phyloP scores from a whole-genome alignment of 2,888 invertebrate species.

The Drosophila mercatorum region DNA sequence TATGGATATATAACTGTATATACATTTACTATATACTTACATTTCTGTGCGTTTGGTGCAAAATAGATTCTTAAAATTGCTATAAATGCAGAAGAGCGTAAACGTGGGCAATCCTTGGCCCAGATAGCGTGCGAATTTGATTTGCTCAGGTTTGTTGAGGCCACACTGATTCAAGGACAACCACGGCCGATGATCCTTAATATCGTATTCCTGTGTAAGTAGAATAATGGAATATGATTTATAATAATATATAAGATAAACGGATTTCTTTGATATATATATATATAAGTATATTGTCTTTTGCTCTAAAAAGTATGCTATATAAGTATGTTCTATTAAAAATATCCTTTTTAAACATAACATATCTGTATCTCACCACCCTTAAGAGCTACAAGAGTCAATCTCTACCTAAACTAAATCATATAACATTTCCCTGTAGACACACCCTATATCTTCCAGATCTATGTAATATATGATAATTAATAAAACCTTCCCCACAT shows the following conservation, averaged over 20 bases:
- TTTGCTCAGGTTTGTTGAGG: conserved; percentile 84
- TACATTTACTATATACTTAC: conserved; percentile 61
- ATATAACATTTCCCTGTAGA: too few species aligned
- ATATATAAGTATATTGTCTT: too few species aligned
- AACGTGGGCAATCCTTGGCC: conserved; percentile 84
- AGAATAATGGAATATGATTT: not conserved
- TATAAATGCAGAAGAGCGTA: conserved; percentile 85
- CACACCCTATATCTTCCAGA: not conserved
- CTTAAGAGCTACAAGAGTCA: too few species aligned
- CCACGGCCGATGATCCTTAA: conserved; percentile 84
- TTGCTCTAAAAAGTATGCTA: conserved; percentile 4
- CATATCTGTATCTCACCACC: not conserved
- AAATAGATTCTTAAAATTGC: conserved; percentile 85
- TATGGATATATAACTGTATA: too few species aligned
- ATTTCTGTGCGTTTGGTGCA: conserved; percentile 85
- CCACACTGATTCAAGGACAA: conserved; percentile 84
- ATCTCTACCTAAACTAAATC: too few species aligned
- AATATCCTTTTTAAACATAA: not conserved
- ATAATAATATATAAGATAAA: too few species aligned
- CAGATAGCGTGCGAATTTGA: conserved; percentile 84
- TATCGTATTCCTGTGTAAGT: conserved; percentile 81
- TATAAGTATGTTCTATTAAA: not conserved
- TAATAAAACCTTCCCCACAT: too few species aligned
- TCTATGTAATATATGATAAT: not conserved
- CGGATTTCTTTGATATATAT: too few species aligned